Evolutionary conservation across 2,797 vertebrate genomes (phyloP).

Genomic region (Vireo griseus): DNA sequence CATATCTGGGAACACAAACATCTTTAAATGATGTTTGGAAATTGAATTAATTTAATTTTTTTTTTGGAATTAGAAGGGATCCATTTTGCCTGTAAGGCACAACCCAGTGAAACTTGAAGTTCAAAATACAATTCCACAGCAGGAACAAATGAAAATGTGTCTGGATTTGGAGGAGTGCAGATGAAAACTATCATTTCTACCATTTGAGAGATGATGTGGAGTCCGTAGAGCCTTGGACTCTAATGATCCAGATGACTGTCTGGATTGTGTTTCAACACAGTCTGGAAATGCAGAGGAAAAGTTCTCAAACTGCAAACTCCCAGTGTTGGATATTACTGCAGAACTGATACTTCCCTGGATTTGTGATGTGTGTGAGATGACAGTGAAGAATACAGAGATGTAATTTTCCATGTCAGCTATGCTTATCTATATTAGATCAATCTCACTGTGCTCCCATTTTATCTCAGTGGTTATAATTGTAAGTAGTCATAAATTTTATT

Average conservation of each 20-base stretch:
- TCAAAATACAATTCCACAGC: not conserved
- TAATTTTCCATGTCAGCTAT: not conserved
- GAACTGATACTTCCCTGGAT: not conserved
- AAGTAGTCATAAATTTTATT: not conserved
- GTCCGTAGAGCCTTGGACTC: not conserved
- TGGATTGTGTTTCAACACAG: not conserved
- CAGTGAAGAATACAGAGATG: not conserved
- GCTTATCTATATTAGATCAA: not conserved
- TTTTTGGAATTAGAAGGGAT: not conserved
- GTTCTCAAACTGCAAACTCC: not conserved
- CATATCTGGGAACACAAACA: not conserved
- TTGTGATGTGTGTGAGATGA: not conserved
- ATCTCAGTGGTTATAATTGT: not conserved
- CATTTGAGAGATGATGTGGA: not conserved
- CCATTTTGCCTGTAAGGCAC: not conserved
- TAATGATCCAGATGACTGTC: not conserved
- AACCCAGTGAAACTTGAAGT: not conserved
- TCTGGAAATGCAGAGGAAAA: not conserved
- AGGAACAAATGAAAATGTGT: conserved; percentile 2
- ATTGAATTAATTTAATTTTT: not conserved
- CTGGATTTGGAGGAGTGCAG: not conserved
- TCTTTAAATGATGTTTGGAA: not conserved
- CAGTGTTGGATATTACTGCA: not conserved
- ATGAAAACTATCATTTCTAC: not conserved
- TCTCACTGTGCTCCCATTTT: not conserved